phyloP scores from a whole-genome alignment of 2,797 vertebrate genomes.

The Galagoides demidoff region DNA sequence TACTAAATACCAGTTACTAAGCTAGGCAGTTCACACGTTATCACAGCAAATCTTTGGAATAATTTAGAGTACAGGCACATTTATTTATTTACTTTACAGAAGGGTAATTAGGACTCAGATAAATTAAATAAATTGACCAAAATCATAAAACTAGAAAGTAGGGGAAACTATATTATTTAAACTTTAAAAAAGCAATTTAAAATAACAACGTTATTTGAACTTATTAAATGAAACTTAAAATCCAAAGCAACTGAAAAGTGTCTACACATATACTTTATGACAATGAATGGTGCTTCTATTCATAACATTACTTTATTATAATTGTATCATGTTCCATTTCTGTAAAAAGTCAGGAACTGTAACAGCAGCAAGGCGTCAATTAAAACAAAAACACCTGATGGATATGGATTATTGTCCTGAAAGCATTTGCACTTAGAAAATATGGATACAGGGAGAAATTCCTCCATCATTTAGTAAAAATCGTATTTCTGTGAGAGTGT shows the following conservation, averaged over 20 bases:
- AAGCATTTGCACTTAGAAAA: background rate
- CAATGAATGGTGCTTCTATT: background rate
- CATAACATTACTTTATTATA: constrained; percentile 63
- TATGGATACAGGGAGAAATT: background rate
- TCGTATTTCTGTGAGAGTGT: background rate
- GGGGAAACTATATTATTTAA: background rate
- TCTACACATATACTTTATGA: constrained; percentile 47
- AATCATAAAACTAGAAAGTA: background rate
- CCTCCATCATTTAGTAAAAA: background rate
- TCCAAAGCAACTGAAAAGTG: constrained; percentile 69
- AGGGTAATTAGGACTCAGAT: background rate
- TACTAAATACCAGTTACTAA: background rate
- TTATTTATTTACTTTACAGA: background rate
- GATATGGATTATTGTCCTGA: background rate
- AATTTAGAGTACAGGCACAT: background rate
- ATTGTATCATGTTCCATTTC: constrained; percentile 38
- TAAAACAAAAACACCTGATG: constrained; percentile 48
- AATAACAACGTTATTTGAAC: background rate
- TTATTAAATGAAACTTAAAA: constrained; percentile 75
- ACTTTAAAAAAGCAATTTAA: background rate
- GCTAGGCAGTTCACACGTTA: background rate
- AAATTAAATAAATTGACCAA: background rate
- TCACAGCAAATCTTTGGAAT: background rate
- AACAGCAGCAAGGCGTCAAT: background rate
- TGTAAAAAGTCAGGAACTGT: constrained; percentile 37